Base-by-base conservation (phyloP, 2,888 invertebrate species). In the Cheilosia soror region DNA sequence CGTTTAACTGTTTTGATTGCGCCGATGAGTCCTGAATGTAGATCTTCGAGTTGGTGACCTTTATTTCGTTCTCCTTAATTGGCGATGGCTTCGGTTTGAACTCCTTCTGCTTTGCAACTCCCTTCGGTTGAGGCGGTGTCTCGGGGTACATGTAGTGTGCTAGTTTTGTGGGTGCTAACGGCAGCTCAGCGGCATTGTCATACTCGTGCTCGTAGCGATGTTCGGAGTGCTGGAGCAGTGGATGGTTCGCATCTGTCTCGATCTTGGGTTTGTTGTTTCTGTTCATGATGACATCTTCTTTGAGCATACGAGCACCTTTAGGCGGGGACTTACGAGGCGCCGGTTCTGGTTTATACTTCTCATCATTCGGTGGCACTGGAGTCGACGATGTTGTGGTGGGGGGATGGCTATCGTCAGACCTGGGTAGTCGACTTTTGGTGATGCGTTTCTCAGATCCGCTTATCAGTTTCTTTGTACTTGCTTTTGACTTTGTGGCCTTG, bases 161-260 rank as follows among this genome's bases (percentile, higher is more conserved):
- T 88, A 95, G 93, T 89, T 94, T 94, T 13, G 94, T 94, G 7
- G 94, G 94, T 88, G 94, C 93, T 42, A 93, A 58, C 20, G 92
- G 90, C 7, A 92, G 90, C 37, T 91, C 92, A 2, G 91, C 87
- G 3, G 89, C 90, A 73, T 91, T 90, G 72, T 94, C 93, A 87
- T 94, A 94, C 76, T 94, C 93, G 73, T 94, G 94, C 90, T 96
- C 96, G 89, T 95, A 96, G 79, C 96, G 94, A 90, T 96, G 95
- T 89, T 96, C 96, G 0, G 96, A 96, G 91, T 96, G 96, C 89
- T 96, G 96, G 25, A 96, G 92, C 66, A 96, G 92, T 3, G 96
- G 96, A 92, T 96, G 96, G 62, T 94, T 94, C 89, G 91, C 92
- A 89, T 94, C 94, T 91, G 94, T 90, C 88, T 91, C 91, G 79